Evolutionary conservation across 2,888 invertebrate genomes (phyloP).

Genomic region (Cheilosia impressa): DNA sequence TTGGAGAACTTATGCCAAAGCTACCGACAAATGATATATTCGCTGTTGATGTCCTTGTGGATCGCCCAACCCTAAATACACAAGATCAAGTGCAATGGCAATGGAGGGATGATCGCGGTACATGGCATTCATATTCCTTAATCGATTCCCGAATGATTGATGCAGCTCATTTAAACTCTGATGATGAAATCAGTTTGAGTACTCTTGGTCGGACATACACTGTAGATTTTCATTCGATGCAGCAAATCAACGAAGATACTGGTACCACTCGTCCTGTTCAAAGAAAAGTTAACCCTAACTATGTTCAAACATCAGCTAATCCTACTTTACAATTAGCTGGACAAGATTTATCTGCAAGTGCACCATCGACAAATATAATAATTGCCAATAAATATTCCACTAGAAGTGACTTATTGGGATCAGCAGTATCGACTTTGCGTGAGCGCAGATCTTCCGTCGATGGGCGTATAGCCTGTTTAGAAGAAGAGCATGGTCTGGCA

Average conservation of each 20-base stretch:
- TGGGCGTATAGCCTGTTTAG: conserved; percentile 88
- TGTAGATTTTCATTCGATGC: conserved; percentile 98
- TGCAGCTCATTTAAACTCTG: conserved; percentile 96
- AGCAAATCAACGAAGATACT: conserved; percentile 99
- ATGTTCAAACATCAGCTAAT: conserved; percentile 79
- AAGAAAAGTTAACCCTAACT: conserved; percentile 89
- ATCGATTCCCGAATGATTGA: conserved; percentile 97
- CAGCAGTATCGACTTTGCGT: conserved; percentile 13
- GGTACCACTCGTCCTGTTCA: conserved; percentile 97
- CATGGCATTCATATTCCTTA: conserved; percentile 96
- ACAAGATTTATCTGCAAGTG: conserved; percentile 80
- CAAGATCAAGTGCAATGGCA: conserved; percentile 96
- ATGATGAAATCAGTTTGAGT: conserved; percentile 97
- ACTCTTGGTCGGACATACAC: conserved; percentile 97
- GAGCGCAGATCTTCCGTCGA: conserved; percentile 82
- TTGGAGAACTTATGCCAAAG: conserved; percentile 98
- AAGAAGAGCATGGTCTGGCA: conserved; percentile 89
- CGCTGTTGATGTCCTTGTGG: conserved; percentile 94
- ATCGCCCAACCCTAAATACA: conserved; percentile 88
- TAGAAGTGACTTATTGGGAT: conserved; percentile 56
- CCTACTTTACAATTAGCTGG: conserved; percentile 74
- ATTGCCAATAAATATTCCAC: conserved; percentile 21
- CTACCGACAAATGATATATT: conserved; percentile 98
- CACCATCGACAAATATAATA: conserved; percentile 74
- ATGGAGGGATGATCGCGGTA: conserved; percentile 97